phyloP scores from a whole-genome alignment of 2,888 invertebrate genomes.

The Rhamnusium bicolor region DNA sequence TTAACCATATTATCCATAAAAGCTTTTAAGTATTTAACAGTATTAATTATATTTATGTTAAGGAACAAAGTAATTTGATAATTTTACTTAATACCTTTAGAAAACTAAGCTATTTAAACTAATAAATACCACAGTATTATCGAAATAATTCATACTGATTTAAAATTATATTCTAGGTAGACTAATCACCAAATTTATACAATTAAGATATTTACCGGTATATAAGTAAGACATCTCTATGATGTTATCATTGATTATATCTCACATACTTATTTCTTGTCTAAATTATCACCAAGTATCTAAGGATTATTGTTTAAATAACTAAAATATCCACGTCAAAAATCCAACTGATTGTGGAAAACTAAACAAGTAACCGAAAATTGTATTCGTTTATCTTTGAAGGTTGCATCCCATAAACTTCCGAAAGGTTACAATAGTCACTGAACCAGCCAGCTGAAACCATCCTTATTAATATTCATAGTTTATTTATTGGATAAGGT shows the following conservation, averaged over 20 bases:
- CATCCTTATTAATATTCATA: not conserved
- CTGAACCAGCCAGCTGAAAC: conserved; percentile 4
- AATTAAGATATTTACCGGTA: not conserved
- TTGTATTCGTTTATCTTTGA: not conserved
- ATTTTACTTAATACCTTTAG: not conserved
- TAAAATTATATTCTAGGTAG: not conserved
- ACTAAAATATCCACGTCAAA: no score
- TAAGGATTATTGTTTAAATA: not conserved
- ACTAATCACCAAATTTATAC: no score
- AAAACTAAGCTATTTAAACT: not conserved
- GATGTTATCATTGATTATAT: not conserved
- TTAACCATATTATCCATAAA: not conserved
- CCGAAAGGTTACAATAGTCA: conserved; percentile 1
- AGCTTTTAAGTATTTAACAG: not conserved
- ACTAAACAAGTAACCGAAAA: no score
- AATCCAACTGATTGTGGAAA: no score
- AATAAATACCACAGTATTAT: not conserved
- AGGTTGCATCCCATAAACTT: not conserved
- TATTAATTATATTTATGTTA: not conserved
- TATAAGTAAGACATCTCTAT: not conserved
- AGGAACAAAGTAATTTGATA: not conserved
- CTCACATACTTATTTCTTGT: not conserved
- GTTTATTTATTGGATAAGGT: not conserved
- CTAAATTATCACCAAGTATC: not conserved
- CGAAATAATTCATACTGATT: not conserved